A percentile compares a stretch with the other conserved stretches of the same genome.
Conservation (phyloP, 2,888 invertebrate genomes). For the Athalia cordata region DNA sequence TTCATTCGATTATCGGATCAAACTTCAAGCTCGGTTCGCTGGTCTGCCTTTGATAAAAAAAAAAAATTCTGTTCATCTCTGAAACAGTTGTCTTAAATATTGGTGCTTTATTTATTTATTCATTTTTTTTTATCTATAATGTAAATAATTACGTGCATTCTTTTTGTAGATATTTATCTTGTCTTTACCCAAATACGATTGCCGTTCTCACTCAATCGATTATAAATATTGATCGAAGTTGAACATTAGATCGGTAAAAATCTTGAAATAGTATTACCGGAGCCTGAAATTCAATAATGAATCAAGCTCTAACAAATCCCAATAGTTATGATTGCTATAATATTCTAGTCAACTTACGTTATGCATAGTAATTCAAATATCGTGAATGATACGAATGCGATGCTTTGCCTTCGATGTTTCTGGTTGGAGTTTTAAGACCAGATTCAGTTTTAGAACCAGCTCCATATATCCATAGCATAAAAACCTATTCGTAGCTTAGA, state of each 20-base stretch:
- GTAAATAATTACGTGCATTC: slow-evolving; percentile 19
- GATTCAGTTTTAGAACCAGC: slow-evolving; percentile 17
- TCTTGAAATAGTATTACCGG: not conserved
- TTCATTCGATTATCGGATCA: too few relatives aligned
- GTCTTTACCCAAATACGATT: not conserved
- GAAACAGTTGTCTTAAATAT: not conserved
- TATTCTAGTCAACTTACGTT: too few relatives aligned
- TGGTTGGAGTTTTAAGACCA: not conserved
- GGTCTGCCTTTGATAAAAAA: not conserved
- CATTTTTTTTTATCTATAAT: slow-evolving; percentile 46
- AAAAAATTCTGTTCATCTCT: not conserved
- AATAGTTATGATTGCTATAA: too few relatives aligned
- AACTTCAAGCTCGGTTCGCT: too few relatives aligned
- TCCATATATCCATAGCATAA: slow-evolving; percentile 37
- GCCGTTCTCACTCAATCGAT: slow-evolving; percentile 8
- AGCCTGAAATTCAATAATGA: not conserved
- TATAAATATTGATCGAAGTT: slow-evolving; percentile 21
- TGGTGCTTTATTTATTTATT: slow-evolving; percentile 1
- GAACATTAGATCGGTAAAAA: not conserved
- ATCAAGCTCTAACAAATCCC: too few relatives aligned
- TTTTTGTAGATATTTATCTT: slow-evolving; percentile 12
- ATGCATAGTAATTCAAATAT: too few relatives aligned
- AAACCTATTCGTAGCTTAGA: slow-evolving; percentile 16
- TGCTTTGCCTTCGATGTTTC: slow-evolving; percentile 20
- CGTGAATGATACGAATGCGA: not conserved